These are phyloP conservation scores for Paralinhomoeus sp. DNA, from an alignment of 2,888 invertebrate species.

Conservation along the genomic window DNA sequence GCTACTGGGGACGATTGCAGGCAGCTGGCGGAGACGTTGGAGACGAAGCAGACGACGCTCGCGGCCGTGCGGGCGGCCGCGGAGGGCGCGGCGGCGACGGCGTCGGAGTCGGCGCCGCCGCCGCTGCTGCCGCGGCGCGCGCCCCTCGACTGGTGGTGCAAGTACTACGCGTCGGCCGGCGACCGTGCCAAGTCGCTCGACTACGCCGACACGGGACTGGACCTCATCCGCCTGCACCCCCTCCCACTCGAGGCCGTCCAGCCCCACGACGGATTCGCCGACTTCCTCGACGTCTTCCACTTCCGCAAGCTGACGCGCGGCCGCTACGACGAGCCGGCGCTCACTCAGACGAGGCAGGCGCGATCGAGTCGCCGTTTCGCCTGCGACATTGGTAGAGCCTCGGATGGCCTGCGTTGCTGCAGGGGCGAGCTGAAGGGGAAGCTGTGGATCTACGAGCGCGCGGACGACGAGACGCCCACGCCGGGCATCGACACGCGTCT, in stretches of 20 bases:
- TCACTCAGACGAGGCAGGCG: not conserved
- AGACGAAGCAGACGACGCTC: no score
- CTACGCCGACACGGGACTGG: constrained; percentile 28
- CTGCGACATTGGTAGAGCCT: no score
- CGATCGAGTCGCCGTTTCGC: no score
- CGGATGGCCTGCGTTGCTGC: no score
- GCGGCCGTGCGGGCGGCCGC: no score
- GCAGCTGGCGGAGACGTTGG: not conserved
- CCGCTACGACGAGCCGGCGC: not conserved
- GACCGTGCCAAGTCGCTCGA: constrained; percentile 30
- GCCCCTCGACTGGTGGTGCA: constrained; percentile 86
- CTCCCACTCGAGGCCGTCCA: constrained; percentile 29
- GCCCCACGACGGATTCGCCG: constrained; percentile 27
- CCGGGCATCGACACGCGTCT: not conserved
- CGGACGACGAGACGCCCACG: not conserved
- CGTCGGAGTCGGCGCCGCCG: no score
- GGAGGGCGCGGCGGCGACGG: no score
- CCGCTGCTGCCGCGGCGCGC: no score
- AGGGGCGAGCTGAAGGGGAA: constrained; percentile 33
- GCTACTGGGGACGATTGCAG: no score
- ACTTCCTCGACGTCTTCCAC: constrained; percentile 32
- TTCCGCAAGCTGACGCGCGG: constrained; percentile 18
- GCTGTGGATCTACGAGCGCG: constrained; percentile 9
- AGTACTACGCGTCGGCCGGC: constrained; percentile 68
- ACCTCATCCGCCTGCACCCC: constrained; percentile 28